Evolutionary conservation across 1,140 invertebrate genomes (phyloP), one percentile per base, ranked within the genome.

Genomic region (Lepeophtheirus salmonis): DNA sequence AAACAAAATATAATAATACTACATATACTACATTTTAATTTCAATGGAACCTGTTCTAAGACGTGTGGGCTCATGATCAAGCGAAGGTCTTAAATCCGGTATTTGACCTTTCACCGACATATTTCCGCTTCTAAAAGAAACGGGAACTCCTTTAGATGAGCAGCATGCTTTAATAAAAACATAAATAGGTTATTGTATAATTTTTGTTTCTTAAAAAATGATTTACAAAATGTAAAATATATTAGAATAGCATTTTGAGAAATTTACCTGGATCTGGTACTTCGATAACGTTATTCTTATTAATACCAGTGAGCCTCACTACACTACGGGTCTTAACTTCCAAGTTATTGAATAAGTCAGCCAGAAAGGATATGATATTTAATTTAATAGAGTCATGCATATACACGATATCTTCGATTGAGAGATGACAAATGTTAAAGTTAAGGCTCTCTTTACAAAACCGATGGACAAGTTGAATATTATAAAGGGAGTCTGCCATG

Each of bases 361-460:
- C 89, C 64, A 97, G 74, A 74, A 97, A 86, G 50, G 87, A 86
- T 64, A 94, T 77, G 66, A 97, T 75, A 77, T 97, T 97, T 68
- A 87, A 82, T 68, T 83, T 84, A 81, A 94, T 88, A 50, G 84
- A 85, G 64, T 20, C 50, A 71, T 89, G 80, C 78, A 92, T 85
- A 69, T 94, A 96, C 22, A 94, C 84, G 54, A 97, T 81, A 71
- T 98, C 94, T 71, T 97, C 91, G 48, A 89, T 86, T 69, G 83
- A 82, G 77, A 97, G 86, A 70, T 96, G 91, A 75, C 94, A 94
- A 68, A 89, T 83, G 67, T 86, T 82, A 71, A 83, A 82, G 63
- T 89, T 88, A 68, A 97, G 78, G 70, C 80, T 78, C 13, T 72
- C 69, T 64, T 78, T 72, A 70, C 89, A 96, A 74, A 97, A 96